These are phyloP conservation scores for Taxidea taxus DNA, from an alignment of 2,113 vertebrate species.

Conservation along the genomic window DNA sequence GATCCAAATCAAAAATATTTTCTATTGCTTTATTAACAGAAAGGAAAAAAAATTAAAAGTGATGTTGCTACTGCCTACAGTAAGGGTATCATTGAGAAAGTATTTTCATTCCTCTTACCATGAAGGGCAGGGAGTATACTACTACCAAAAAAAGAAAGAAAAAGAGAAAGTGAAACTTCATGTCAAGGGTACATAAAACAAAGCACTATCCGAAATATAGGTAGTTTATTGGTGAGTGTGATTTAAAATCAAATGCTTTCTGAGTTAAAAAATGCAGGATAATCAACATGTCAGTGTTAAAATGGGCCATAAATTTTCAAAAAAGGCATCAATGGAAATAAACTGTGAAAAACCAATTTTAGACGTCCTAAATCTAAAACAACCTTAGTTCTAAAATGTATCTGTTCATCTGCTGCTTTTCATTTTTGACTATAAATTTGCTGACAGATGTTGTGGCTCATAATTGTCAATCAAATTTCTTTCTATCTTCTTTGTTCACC, in stretches of 20 bases:
- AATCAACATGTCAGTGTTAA: neutral
- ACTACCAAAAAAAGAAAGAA: neutral
- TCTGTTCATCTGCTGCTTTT: neutral
- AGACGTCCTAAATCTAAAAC: neutral
- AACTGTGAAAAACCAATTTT: neutral
- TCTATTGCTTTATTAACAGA: neutral
- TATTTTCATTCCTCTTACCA: neutral
- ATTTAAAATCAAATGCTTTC: conserved; percentile 20
- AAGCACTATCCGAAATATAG: neutral
- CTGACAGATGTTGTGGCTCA: neutral
- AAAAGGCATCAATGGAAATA: neutral
- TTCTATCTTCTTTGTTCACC: neutral
- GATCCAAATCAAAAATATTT: conserved; percentile 7
- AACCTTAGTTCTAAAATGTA: neutral
- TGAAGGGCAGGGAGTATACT: neutral
- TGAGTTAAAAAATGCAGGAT: neutral
- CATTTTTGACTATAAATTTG: neutral
- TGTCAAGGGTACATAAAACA: neutral
- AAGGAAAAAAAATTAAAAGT: neutral
- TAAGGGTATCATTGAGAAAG: neutral
- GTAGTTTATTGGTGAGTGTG: neutral
- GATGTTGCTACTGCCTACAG: neutral
- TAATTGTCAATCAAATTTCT: neutral
- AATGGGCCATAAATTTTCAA: neutral
- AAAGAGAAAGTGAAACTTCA: neutral